Evolutionary conservation across 2,888 invertebrate species (phyloP).

Genomic region (Heteromyza rotundicornis): DNA sequence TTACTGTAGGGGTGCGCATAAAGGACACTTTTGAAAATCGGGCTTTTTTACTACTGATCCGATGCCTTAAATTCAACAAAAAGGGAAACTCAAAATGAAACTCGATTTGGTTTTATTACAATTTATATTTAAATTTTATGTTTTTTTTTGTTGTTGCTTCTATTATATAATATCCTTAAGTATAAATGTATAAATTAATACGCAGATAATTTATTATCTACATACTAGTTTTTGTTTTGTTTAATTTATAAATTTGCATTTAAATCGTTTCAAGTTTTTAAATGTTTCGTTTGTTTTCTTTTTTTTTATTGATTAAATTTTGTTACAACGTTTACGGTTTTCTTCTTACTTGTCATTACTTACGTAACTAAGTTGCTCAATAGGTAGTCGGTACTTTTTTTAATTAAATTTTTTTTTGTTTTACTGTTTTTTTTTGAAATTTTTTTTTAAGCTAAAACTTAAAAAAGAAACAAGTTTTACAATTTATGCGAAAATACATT

Average conservation of each 20-base stretch:
- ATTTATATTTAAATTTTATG: background rate
- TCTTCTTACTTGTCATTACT: slow-evolving; percentile 5
- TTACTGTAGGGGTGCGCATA: too few relatives aligned
- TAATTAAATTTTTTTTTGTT: background rate
- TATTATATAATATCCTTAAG: slow-evolving; percentile 34
- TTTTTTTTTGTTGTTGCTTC: background rate
- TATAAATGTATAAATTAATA: slow-evolving; percentile 9
- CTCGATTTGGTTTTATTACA: slow-evolving; percentile 14
- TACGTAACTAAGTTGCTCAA: slow-evolving; percentile 14
- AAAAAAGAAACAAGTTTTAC: slow-evolving; percentile 7
- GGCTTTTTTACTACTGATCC: too few relatives aligned
- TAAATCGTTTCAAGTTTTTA: background rate
- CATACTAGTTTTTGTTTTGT: slow-evolving; percentile 42
- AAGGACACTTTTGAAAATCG: too few relatives aligned
- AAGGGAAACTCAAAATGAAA: too few relatives aligned
- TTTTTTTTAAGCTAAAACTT: background rate
- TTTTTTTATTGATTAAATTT: background rate
- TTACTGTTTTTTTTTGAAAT: background rate
- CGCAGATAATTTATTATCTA: slow-evolving; percentile 47
- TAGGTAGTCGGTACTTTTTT: slow-evolving; percentile 7
- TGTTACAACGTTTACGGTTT: background rate
- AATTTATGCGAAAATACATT: background rate
- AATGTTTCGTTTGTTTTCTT: background rate
- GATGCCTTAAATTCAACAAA: too few relatives aligned
- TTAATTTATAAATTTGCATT: slow-evolving; percentile 31